phyloP scores from a whole-genome alignment of 1,140 invertebrate species.

The Drosophila nannoptera region DNA sequence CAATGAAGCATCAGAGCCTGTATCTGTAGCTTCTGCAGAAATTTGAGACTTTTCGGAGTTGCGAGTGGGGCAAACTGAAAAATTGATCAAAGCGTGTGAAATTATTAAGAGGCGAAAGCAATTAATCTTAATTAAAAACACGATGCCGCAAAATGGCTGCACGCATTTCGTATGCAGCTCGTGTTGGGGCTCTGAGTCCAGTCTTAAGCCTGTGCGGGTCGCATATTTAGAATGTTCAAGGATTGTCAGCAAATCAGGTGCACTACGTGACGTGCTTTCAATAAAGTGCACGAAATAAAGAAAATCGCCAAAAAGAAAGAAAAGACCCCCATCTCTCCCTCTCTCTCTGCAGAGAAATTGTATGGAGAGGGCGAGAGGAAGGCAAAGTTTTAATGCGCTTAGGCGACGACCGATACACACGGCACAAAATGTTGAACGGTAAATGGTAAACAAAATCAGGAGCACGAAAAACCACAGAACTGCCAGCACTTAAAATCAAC shows the following conservation, averaged over 20 bases:
- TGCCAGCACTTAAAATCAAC: constrained; percentile 54
- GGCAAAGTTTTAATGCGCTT: constrained; percentile 70
- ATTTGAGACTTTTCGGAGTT: too few species aligned
- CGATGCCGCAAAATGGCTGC: constrained; percentile 7
- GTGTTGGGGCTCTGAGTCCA: constrained; percentile 16
- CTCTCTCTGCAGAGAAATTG: constrained; percentile 23
- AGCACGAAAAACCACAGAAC: constrained; percentile 52
- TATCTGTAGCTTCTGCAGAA: neutral
- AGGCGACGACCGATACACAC: constrained; percentile 60
- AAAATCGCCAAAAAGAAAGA: constrained; percentile 36
- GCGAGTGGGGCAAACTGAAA: neutral
- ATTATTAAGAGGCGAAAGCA: constrained; percentile 24
- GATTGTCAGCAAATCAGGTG: constrained; percentile 73
- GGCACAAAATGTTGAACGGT: constrained; percentile 39
- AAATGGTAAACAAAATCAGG: constrained; percentile 68
- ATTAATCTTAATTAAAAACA: constrained; percentile 69
- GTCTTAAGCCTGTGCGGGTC: constrained; percentile 28
- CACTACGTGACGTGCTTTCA: constrained; percentile 74
- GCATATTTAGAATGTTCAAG: constrained; percentile 59
- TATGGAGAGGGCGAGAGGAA: constrained; percentile 10
- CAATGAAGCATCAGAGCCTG: too few species aligned
- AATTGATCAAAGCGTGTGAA: constrained; percentile 8
- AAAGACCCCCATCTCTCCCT: too few species aligned
- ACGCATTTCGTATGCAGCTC: constrained; percentile 24
- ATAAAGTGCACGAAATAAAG: constrained; percentile 66